Base-by-base conservation (phyloP, 2,888 invertebrate genomes). In the Megamerina dolium region DNA sequence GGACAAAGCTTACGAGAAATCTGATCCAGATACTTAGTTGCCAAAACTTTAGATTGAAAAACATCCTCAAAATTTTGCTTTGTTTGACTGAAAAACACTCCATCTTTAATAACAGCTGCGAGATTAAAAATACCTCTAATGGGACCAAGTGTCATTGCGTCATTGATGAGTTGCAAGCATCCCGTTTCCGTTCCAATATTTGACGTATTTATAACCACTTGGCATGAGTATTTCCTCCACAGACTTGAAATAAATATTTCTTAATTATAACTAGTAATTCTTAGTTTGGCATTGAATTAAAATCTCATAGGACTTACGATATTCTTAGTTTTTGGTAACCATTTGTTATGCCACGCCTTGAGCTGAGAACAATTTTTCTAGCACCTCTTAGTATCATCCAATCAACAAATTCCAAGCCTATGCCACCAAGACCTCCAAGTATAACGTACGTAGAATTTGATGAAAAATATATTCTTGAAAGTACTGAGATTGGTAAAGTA, bases 91-190 rank as follows among this genome's bases (percentile, higher is more conserved):
- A 82, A 80, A 64, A 91, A 80, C 32, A 88, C 71, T 1, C 79
- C 80, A 61, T 92, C 91, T 49, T 77, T 78, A 6, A 91, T 68
- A 2, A 82, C 79, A 58, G 90, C 90, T 5, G 94, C 94, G 48
- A 94, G 74, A 66, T 95, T 92, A 73, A 93, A 94, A 38, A 95
- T 83, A 16, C 85, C 92, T 18, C 84, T 85, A 12, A 94, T 79
- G 2, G 80, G 79, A 1, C 83, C 88, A 52, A 85, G 63, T 1
- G 74, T 53, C 21, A 70, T 70, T 0, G 87, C 82, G 58, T 79
- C 77, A 37, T 75, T 73, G 0, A 95, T 61, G 51, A 93, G 76
- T n/a, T 73, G 61, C 41, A 76, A 75, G 46, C 89, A 87, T 1
- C 90, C 90, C 5, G 77, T 68, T 36, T 75, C 71, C 0, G 81